A percentile compares a stretch with the other conserved stretches of the same genome.
These are phyloP conservation scores for Habropoda laboriosa DNA, from an alignment of 1,140 invertebrate genomes.

Conservation along the genomic window DNA sequence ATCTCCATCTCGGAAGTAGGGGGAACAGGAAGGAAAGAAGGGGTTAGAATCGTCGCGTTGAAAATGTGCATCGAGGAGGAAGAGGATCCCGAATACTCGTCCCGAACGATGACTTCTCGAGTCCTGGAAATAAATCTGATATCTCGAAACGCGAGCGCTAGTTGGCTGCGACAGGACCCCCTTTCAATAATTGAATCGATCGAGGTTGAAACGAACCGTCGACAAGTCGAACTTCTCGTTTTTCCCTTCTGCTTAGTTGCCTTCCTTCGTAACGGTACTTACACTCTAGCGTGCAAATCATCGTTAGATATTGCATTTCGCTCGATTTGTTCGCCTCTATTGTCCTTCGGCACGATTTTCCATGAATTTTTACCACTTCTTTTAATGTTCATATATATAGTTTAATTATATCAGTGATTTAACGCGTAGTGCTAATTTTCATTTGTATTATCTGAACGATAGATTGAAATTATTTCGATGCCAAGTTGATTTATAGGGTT, in stretches of 20 bases:
- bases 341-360: too few species aligned
- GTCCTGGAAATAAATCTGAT: slow-evolving; percentile 36
- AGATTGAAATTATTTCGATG: not conserved
- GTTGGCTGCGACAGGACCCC: slow-evolving; percentile 13
- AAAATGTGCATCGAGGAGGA: slow-evolving; percentile 37
- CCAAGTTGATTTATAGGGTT: not conserved
- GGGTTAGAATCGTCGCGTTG: slow-evolving; percentile 13
- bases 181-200: slow-evolving; percentile 39
- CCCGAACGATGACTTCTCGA: slow-evolving; percentile 20
- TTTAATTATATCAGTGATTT: too few species aligned
- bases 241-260: not conserved
- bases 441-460: not conserved
- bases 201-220: slow-evolving; percentile 30
- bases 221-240: slow-evolving; percentile 5
- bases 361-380: too few species aligned
- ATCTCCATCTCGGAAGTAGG: not conserved
- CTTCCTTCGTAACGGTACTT: not conserved
- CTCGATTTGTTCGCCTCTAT: not conserved
- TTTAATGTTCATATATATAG: too few species aligned
- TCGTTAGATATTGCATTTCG: not conserved
- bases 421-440: not conserved
- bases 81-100: slow-evolving; percentile 21
- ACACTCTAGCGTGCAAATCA: not conserved
- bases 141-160: slow-evolving; percentile 24
- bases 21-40: not conserved